Percentiles rank a stretch among this genome's conserved stretches.
Conservation (phyloP, 2,888 invertebrate genomes). For the Epirrhoe alternata region DNA sequence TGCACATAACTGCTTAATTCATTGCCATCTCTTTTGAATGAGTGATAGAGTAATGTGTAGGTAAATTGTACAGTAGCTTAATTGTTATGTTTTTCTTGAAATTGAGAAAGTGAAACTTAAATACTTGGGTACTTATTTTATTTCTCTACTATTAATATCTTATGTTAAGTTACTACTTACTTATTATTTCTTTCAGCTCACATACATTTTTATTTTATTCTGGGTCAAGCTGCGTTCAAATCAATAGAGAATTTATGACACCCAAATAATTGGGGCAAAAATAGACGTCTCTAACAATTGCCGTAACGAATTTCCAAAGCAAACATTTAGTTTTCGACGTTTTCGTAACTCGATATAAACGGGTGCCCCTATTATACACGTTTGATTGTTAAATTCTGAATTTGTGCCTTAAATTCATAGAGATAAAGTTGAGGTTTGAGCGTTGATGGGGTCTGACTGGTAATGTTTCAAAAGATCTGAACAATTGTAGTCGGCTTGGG, state of each 20-base stretch:
- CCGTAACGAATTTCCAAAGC: constrained; percentile 83
- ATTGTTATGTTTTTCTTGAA: no score
- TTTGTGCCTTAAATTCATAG: constrained; percentile 33
- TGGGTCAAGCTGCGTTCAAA: constrained; percentile 44
- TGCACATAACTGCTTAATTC: no score
- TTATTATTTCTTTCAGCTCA: background rate
- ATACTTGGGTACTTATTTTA: no score
- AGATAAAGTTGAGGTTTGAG: constrained; percentile 39
- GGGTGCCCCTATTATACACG: constrained; percentile 70
- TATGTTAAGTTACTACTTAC: background rate
- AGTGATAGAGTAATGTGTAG: no score
- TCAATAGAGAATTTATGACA: constrained; percentile 60
- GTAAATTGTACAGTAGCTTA: no score
- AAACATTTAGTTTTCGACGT: constrained; percentile 77
- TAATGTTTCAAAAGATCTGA: constrained; percentile 58
- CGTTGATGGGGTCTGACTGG: constrained; percentile 35
- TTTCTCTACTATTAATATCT: no score
- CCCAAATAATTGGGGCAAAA: constrained; percentile 69
- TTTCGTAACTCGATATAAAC: constrained; percentile 75
- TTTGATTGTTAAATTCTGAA: constrained; percentile 10
- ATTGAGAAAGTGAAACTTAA: no score
- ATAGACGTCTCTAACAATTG: constrained; percentile 66
- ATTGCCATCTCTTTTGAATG: no score
- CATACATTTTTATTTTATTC: background rate
- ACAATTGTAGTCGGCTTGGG: constrained; percentile 72